Percentiles rank a stretch among this genome's conserved stretches.
Conservation (phyloP, 2,888 invertebrate genomes). For the Mythimna albipuncta region DNA sequence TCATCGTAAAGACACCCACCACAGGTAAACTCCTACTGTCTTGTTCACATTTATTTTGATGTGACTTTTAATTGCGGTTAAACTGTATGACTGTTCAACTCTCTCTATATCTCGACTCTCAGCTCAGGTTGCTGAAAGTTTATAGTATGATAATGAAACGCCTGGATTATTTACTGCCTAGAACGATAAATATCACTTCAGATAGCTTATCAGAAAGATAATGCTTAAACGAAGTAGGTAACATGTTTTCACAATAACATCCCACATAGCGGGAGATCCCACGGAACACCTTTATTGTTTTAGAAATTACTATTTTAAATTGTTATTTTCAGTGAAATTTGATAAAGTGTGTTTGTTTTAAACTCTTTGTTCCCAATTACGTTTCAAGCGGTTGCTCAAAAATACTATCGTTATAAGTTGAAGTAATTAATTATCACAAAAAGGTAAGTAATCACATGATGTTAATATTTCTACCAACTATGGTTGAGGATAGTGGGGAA, state of each 20-base stretch:
- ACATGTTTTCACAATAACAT: conserved; percentile 65
- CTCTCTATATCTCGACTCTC: background rate
- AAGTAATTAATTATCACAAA: conserved; percentile 10
- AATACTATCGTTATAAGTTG: conserved; percentile 4
- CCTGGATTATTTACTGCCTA: conserved; percentile 44
- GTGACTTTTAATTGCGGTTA: background rate
- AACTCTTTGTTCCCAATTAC: background rate
- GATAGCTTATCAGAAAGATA: conserved; percentile 64
- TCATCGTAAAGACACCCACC: no score
- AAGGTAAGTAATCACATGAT: conserved; percentile 41
- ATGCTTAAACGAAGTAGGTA: conserved; percentile 33
- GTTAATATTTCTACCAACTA: conserved; percentile 7
- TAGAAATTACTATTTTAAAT: conserved; percentile 27
- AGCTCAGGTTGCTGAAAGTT: conserved; percentile 34
- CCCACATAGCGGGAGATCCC: conserved; percentile 55
- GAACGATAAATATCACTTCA: conserved; percentile 61
- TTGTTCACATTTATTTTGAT: background rate
- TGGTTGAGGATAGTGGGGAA: background rate
- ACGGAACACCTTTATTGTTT: conserved; percentile 31
- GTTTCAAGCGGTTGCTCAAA: conserved; percentile 4
- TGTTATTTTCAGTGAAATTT: conserved; percentile 22
- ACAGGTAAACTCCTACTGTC: background rate
- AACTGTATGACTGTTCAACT: background rate
- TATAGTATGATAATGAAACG: conserved; percentile 44
- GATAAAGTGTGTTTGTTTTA: conserved; percentile 18